Evolutionary conservation across 2,113 vertebrate species (phyloP), one percentile per base, ranked within the genome.

Genomic region (Platichthys stellatus): DNA sequence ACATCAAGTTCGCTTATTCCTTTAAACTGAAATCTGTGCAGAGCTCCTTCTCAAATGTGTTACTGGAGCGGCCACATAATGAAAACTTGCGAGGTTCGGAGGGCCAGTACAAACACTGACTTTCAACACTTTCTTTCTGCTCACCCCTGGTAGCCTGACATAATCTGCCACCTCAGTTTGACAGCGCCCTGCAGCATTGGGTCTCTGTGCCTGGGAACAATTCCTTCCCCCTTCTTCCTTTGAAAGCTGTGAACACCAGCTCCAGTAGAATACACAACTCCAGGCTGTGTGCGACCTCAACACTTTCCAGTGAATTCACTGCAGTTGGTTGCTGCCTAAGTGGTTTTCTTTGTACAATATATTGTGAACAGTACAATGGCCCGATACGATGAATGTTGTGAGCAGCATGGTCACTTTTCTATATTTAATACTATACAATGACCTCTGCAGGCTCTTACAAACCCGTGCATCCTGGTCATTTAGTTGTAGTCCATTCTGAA

Each of bases 91-190:
- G 54, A 40, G 51, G 67, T 69, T 75, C 65, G 53, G 61, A 80
- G 71, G 71, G 63, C 60, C 74, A 35, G 70, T 56, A 59, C 47
- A 62, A 85, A 88, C 82, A 85, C 69, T 66, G 57, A 72, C 74
- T 75, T 72, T 84, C 58, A 82, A 86, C 75, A 74, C 69, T 74
- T 77, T 78, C 76, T 83, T 72, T 76, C 51, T 70, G 63, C 82
- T 86, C 80, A 79, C 86, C 70, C 79, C 51, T 80, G 75, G 84
- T 89, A 82, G 81, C 92, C 88, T 90, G 89, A 91, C 86, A 87
- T 89, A 92, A 93, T 89, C 88, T 93, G 89, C 86, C 93, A 92
- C 86, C 90, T 88, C 86, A 68, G 82, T 81, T 88, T 89, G 88
- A 81, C 83, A 83, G 86, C 88, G 86, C 81, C 86, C 89, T 28